Evolutionary conservation across 2,113 vertebrate species (phyloP), one percentile per base, ranked within the genome.

Genomic region (Octodon degus): DNA sequence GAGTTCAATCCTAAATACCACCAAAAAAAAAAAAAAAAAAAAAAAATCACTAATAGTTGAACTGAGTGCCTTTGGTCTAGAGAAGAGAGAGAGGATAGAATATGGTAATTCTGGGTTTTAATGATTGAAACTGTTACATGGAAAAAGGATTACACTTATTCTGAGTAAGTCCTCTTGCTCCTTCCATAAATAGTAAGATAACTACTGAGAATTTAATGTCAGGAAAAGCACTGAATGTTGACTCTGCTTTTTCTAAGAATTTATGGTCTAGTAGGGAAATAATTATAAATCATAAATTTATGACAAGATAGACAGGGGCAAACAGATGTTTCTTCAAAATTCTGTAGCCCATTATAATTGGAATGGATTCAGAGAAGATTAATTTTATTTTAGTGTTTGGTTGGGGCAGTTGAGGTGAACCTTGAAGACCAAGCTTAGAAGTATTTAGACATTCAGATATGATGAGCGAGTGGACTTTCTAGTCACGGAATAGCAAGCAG

Each of bases 341-440:
- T 7, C 43, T n/a, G 55, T 92, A 85, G 72, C 40, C n/a, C 67
- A 37, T 30, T 86, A 63, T 86, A 53, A 80, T 34, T 94, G 85
- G 80, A 80, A 84, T 60, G 34, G 55, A 76, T 72, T 76, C 90
- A 81, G 55, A 84, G 84, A 87, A 91, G n/a, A 72, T 30, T 70
- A 72, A 50, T 87, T 92, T 93, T 34, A 70, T 80, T 89, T 95
- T 77, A 37, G 7, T 63, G 84, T 92, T 89, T 47, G 89, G n/a
- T 40, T 25, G 19, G 7, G 27, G 40, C 77, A 7, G 1, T 91
- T 70, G n/a, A 89, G 40, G n/a, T 12, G 72, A 93, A 92, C 43
- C n/a, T 74, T 65, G 30, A 83, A 58, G 77, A 58, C 53, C 62
- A 60, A 67, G 58, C 68, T 60, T 84, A 72, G 80, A 92, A 86